Base-by-base conservation (phyloP, 2,113 vertebrate species). In the Willisornis vidua region DNA sequence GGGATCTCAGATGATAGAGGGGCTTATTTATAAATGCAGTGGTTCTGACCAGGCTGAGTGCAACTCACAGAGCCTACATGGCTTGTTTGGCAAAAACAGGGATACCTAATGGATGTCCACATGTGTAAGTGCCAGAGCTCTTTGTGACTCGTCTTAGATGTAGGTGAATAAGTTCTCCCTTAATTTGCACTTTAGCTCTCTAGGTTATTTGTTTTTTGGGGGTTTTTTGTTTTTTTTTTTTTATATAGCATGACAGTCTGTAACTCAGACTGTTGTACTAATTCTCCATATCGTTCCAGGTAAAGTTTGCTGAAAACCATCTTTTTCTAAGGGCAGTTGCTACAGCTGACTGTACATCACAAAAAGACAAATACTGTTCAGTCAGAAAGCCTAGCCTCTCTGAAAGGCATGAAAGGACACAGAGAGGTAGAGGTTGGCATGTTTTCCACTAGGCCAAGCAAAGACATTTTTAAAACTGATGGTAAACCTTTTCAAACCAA, bases 151-250 rank as follows among this genome's bases (percentile, higher is more conserved):
- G 19, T 59, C 8, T 39, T 37, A 54, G 9, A 15, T 13, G 7
- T 14, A 54, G 33, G 17, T 2, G 0, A 62, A 46, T 45, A 49
- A 0, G 0, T 73, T 66, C 19, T 46, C 45, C 48, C 51, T 68
- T 23, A 70, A 70, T 35, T 74, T 81, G 20, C 16, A 19, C 45
- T 77, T 54, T 26, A 77, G 24, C 19, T 33, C 23, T 59, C 19
- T 37, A 67, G 61, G 58, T 43, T 43, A 6, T 41, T 41, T 41
- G 41, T 41, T 41, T 12, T 14, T 41, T 41, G 12, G 39, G 39
- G 39, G 9, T 39, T 39, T 41, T 39, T 39, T 39, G 39, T 39
- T 39, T n/a, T 3, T 11, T 20, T 41, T 80, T 76, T n/a, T 33
- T 6, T 72, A 59, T 43, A 46, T 58, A 29, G 23, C 3, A 11